phyloP scores from a whole-genome alignment of 2,888 invertebrate genomes.

The Oxytorus armatus region DNA sequence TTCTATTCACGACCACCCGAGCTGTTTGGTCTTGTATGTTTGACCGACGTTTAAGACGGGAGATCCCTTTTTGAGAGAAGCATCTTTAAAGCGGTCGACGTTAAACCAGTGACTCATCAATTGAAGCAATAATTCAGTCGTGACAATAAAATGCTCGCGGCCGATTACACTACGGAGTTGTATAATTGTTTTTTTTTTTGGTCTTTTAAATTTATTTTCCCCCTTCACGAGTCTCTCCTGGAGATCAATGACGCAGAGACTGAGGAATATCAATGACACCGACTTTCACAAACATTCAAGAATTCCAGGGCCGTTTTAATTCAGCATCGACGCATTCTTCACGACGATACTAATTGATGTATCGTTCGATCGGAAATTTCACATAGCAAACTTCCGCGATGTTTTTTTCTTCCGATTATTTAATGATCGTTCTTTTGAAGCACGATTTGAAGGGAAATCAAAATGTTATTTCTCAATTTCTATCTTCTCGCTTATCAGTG shows the following conservation, averaged over 20 bases:
- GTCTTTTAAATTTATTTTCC: slow-evolving; percentile 14
- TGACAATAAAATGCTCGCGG: slow-evolving; percentile 61
- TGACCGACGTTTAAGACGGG: slow-evolving; percentile 36
- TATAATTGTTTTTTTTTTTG: slow-evolving; percentile 31
- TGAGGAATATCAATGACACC: slow-evolving; percentile 57
- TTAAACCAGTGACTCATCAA: slow-evolving; percentile 66
- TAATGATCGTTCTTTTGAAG: too few relatives aligned
- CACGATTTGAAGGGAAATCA: too few relatives aligned
- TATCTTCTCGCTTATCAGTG: too few relatives aligned
- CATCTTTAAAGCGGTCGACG: slow-evolving; percentile 41
- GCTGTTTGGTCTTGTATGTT: slow-evolving; percentile 44
- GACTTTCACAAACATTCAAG: slow-evolving; percentile 59
- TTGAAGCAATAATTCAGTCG: slow-evolving; percentile 69
- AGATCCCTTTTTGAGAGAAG: slow-evolving; percentile 16
- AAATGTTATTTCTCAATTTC: too few relatives aligned
- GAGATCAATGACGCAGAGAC: slow-evolving; percentile 55
- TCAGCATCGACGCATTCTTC: slow-evolving; percentile 43
- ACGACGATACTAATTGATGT: too few relatives aligned
- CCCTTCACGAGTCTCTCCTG: slow-evolving; percentile 2
- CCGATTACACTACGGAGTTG: slow-evolving; percentile 47
- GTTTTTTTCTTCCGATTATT: too few relatives aligned
- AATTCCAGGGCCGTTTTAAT: slow-evolving; percentile 57
- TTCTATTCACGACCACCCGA: slow-evolving; percentile 64
- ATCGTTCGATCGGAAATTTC: too few relatives aligned
- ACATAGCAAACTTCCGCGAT: too few relatives aligned